Evolutionary conservation across 2,113 vertebrate genomes (phyloP).

Genomic region (Mesoclemmys tuberculata): DNA sequence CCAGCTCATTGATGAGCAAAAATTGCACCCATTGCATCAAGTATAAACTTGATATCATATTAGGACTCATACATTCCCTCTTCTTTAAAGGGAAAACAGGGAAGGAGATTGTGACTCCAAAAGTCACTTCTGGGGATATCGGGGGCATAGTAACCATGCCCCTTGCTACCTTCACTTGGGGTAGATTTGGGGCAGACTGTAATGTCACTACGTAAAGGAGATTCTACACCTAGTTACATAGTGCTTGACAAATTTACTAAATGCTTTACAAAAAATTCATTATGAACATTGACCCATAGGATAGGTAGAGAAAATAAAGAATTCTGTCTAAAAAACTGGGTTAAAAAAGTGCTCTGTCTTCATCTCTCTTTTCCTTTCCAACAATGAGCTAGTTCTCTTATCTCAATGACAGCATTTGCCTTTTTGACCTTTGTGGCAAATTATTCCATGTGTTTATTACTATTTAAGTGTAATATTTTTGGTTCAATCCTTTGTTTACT

Average conservation of each 20-base stretch:
- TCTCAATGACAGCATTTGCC: background rate
- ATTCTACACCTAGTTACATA: background rate
- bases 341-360: background rate
- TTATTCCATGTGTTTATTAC: slow-evolving; percentile 16
- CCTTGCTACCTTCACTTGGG: no score
- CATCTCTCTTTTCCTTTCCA: background rate
- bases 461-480: slow-evolving; percentile 9
- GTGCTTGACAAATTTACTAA: background rate
- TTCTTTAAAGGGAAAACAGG: background rate
- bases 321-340: background rate
- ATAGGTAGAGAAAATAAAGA: background rate
- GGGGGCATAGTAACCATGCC: background rate
- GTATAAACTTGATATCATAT: background rate
- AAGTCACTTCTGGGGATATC: background rate
- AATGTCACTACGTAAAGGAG: background rate
- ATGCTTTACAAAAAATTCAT: background rate
- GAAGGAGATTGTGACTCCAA: background rate
- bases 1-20: background rate
- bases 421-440: slow-evolving; percentile 2
- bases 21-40: background rate
- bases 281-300: background rate
- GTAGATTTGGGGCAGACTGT: background rate
- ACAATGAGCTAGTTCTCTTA: background rate
- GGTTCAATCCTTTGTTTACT: background rate
- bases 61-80: background rate